A percentile compares a stretch with the other conserved stretches of the same genome.
Evolutionary conservation across 2,797 vertebrate genomes (phyloP).

Genomic region (Australoheros facetus): DNA sequence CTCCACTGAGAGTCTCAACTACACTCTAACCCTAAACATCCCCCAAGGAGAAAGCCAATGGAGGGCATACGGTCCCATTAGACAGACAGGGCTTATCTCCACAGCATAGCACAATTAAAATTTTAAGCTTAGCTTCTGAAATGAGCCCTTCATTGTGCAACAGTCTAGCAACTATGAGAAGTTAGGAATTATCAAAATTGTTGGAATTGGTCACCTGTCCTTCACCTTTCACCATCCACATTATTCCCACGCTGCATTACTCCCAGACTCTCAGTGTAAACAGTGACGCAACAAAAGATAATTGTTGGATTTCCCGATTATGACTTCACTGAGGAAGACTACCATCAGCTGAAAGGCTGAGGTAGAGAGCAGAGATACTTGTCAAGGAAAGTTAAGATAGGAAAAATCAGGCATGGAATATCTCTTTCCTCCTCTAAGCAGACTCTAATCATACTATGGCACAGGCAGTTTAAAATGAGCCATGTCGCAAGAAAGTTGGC

Average conservation of each 20-base stretch:
- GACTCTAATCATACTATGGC: slow-evolving; percentile 31
- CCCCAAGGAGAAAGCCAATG: slow-evolving; percentile 15
- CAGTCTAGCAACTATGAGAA: background rate
- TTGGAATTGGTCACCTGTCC: slow-evolving; percentile 19
- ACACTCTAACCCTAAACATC: slow-evolving; percentile 21
- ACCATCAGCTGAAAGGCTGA: slow-evolving; percentile 32
- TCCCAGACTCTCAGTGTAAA: background rate
- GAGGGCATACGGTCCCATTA: slow-evolving; percentile 12
- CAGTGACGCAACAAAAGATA: slow-evolving; percentile 28
- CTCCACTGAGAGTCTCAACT: slow-evolving; percentile 46
- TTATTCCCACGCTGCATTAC: slow-evolving; percentile 5
- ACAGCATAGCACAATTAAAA: slow-evolving; percentile 53
- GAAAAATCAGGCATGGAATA: slow-evolving; percentile 1
- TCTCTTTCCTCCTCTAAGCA: slow-evolving; percentile 3
- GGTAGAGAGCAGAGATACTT: slow-evolving; percentile 21
- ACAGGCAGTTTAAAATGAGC: slow-evolving; percentile 44
- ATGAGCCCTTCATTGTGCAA: slow-evolving; percentile 8
- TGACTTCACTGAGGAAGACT: slow-evolving; percentile 53
- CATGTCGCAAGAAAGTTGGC: slow-evolving; percentile 59
- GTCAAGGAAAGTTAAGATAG: slow-evolving; percentile 12
- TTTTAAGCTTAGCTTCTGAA: slow-evolving; percentile 27
- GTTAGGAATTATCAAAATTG: background rate
- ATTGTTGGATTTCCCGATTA: slow-evolving; percentile 14
- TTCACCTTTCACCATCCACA: slow-evolving; percentile 26
- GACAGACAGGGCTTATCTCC: slow-evolving; percentile 16